A percentile compares a stretch with the other conserved stretches of the same genome.
Conservation (phyloP, 2,888 invertebrate species). For the Platycheirus rosarum region DNA sequence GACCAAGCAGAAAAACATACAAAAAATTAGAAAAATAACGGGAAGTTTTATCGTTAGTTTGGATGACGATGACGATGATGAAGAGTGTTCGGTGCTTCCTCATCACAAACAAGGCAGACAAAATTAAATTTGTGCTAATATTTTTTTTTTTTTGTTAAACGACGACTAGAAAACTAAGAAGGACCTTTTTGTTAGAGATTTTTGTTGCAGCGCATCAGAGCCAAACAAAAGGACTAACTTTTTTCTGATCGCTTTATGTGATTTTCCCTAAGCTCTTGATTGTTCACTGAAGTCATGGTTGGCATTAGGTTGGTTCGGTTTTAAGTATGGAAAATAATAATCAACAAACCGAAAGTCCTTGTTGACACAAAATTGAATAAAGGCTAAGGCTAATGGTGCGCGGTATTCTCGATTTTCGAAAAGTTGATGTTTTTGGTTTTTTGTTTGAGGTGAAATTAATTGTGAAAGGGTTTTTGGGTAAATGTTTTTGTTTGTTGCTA, state of each 20-base stretch:
- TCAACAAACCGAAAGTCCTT: constrained; percentile 29
- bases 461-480: not conserved
- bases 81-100: not conserved
- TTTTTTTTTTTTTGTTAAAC: too few relatives aligned
- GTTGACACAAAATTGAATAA: constrained; percentile 47
- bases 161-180: not conserved
- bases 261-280: constrained; percentile 34
- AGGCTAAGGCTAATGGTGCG: constrained; percentile 35
- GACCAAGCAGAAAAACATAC: not conserved
- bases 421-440: constrained; percentile 26
- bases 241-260: constrained; percentile 9
- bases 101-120: constrained; percentile 5
- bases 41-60: constrained; percentile 60
- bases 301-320: not conserved
- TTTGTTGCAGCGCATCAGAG: constrained; percentile 23
- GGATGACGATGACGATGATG: constrained; percentile 23
- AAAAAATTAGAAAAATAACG: constrained; percentile 52
- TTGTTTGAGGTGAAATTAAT: constrained; percentile 15
- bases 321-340: constrained; percentile 1
- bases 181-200: constrained; percentile 17
- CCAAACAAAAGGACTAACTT: constrained; percentile 27
- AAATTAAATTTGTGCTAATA: constrained; percentile 44
- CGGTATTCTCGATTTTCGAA: constrained; percentile 11
- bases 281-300: constrained; percentile 16
- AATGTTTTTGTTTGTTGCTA: not conserved